phyloP scores from a whole-genome alignment of 2,888 invertebrate genomes.

The Athalia cordata region DNA sequence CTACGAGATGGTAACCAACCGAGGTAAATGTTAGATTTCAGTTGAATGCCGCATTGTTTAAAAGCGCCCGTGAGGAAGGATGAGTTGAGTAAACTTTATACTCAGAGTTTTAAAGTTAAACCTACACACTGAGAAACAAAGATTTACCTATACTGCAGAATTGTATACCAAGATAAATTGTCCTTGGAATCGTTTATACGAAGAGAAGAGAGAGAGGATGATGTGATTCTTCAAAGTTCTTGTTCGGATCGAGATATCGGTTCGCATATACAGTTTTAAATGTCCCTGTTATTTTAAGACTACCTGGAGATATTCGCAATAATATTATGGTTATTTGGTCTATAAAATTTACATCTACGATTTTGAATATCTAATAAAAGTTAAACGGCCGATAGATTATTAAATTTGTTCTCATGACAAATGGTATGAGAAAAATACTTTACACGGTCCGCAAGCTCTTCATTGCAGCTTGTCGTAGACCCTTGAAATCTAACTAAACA shows the following conservation, averaged over 20 bases:
- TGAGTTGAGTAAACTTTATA: constrained; percentile 51
- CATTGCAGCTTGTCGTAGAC: constrained; percentile 19
- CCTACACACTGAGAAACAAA: background rate
- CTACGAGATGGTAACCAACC: constrained; percentile 55
- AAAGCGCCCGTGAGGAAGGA: constrained; percentile 67
- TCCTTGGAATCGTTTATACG: background rate
- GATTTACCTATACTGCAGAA: background rate
- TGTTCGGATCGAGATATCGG: background rate
- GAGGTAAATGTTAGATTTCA: constrained; percentile 65
- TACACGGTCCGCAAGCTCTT: constrained; percentile 10
- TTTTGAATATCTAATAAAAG: no score
- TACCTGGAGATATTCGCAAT: no score
- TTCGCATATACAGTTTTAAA: no score
- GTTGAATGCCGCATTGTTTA: constrained; percentile 68
- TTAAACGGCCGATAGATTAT: no score
- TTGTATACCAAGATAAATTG: background rate
- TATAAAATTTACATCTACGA: no score
- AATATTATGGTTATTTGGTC: no score
- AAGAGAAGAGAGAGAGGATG: background rate
- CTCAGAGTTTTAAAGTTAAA: constrained; percentile 33
- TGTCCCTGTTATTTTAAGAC: no score
- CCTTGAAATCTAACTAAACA: constrained; percentile 36
- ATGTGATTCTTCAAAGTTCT: background rate
- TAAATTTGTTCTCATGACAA: background rate
- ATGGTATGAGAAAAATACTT: background rate